A percentile compares a stretch with the other conserved stretches of the same genome.
Evolutionary conservation across 2,797 vertebrate genomes (phyloP).

Genomic region (Eulemur mongoz): DNA sequence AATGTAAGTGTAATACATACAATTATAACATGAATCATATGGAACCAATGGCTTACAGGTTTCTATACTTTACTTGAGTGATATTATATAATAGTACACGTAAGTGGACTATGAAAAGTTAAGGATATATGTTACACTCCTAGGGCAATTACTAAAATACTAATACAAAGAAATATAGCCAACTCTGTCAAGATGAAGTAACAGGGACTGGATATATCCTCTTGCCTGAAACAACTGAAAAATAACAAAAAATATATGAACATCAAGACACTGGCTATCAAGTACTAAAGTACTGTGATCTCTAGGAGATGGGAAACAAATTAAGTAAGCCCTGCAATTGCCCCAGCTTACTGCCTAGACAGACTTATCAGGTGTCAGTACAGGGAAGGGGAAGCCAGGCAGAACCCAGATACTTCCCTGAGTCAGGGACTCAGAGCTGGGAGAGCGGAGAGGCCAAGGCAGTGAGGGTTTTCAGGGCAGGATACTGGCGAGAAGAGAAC

Average conservation of each 20-base stretch:
- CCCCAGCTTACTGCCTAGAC: neutral
- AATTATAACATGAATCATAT: conserved; percentile 8
- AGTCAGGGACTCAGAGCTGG: neutral
- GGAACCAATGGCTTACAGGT: neutral
- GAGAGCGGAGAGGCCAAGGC: neutral
- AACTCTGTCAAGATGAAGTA: neutral
- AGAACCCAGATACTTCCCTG: neutral
- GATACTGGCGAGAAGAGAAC: neutral
- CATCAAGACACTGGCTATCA: neutral
- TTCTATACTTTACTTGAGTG: conserved; percentile 10
- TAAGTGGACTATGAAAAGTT: neutral
- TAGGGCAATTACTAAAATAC: conserved; percentile 5
- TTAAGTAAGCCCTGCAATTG: neutral
- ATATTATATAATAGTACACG: neutral
- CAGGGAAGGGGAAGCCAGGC: neutral
- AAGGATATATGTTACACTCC: neutral
- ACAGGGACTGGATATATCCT: neutral
- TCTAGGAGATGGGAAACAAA: neutral
- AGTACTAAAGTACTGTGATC: neutral
- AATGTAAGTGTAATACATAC: neutral
- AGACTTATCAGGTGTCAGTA: neutral
- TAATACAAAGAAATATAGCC: neutral
- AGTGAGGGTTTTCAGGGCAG: neutral
- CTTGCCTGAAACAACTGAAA: neutral
- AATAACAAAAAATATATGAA: neutral